Conservation (phyloP, 2,797 vertebrate genomes). For the Enteromius radiatus region DNA sequence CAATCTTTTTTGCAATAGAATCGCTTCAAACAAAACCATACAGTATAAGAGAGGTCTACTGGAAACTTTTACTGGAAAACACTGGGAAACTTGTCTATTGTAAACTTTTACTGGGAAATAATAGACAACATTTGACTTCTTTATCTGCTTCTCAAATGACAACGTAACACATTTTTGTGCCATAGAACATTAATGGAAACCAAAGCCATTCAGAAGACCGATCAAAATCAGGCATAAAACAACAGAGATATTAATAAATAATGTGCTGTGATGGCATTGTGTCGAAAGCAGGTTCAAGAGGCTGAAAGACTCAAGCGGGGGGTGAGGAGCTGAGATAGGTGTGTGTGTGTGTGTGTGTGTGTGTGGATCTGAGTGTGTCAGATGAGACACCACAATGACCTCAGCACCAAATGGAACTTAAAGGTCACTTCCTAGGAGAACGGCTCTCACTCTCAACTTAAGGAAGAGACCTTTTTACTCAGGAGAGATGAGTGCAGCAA, state of each 20-base stretch:
- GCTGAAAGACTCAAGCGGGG: constrained; percentile 37
- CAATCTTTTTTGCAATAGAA: constrained; percentile 3
- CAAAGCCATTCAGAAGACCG: constrained; percentile 1
- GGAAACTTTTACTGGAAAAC: background rate
- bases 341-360: constrained; percentile 43
- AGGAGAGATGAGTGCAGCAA: constrained; percentile 49
- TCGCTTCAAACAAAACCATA: background rate
- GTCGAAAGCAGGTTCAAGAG: constrained; percentile 61
- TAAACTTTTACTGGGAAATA: background rate
- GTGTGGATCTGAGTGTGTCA: constrained; percentile 45
- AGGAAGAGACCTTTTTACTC: constrained; percentile 41
- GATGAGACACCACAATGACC: constrained; percentile 49
- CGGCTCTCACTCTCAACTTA: constrained; percentile 18
- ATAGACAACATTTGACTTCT: background rate
- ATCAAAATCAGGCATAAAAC: constrained; percentile 57
- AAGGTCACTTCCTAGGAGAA: constrained; percentile 61
- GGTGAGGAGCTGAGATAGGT: constrained; percentile 24
- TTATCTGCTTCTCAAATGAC: background rate
- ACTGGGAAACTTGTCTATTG: background rate
- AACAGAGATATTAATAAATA: constrained; percentile 62
- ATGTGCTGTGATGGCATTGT: constrained; percentile 50
- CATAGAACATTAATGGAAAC: background rate
- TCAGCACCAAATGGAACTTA: constrained; percentile 59
- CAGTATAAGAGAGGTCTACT: background rate
- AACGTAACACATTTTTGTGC: background rate